Evolutionary conservation across 2,113 vertebrate genomes (phyloP), one percentile per base, ranked within the genome.

Genomic region (Kryptolebias marmoratus): DNA sequence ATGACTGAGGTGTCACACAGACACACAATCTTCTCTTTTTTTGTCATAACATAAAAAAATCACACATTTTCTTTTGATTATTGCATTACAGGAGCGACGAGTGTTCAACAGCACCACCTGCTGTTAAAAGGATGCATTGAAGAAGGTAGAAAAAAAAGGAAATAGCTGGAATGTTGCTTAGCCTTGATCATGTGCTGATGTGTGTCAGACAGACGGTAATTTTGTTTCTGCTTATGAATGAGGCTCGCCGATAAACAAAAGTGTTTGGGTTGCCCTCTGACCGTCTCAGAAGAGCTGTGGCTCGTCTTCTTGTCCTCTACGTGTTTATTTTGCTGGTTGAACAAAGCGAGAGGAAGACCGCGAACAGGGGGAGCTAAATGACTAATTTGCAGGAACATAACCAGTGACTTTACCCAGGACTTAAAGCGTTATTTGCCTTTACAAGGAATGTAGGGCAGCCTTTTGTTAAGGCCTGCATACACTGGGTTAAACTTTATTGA

Each of bases 81-180:
- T 30, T 81, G 39, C 28, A 53, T 64, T 58, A 54, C 52, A 69
- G 42, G 13, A 57, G n/a, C 1, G 49, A 28, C 66, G 44, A 54
- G 63, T 63, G 73, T 68, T 79, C 80, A 71, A 68, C 82, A 89
- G 91, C 89, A 64, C 83, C 86, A 79, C 84, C 89, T 89, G 78
- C 67, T 90, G 89, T 52, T 55, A n/a, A 5, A 11, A 58, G 71
- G 48, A 66, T 27, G 66, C 73, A 71, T 36, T 30, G 13, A 62
- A 50, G 39, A 10, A 39, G 59, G 62, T 60, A 11, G 9, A 27
- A 6, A 36, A 28, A 69, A 27, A 39, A 30, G 53, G 14, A 22
- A 36, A 39, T 16, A 15, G 22, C 14, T 3, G 16, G 8, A 59
- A 30, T 14, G 36, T 63, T 71, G 59, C 45, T 73, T 58, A 50